Percentiles rank a stretch among this genome's conserved stretches.
Conservation (phyloP, 2,797 vertebrate genomes). For the Monodelphis domestica region DNA sequence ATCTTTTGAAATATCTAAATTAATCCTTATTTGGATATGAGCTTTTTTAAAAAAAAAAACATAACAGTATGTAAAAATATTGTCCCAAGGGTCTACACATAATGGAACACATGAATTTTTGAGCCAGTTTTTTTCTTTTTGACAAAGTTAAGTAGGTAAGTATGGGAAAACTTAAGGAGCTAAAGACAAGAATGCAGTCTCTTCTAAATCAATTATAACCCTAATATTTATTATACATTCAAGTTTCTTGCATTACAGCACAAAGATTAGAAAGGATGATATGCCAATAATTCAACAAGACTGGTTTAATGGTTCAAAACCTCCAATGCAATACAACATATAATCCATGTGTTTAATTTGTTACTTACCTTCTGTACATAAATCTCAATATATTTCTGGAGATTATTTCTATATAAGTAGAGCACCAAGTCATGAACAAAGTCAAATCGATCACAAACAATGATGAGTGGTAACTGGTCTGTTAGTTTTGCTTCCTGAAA, state of each 20-base stretch:
- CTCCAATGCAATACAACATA: not conserved
- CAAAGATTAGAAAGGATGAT: not conserved
- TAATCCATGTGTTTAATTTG: not conserved
- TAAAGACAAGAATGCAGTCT: not conserved
- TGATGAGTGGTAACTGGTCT: conserved; percentile 98
- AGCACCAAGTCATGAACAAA: conserved; percentile 99
- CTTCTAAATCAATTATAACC: not conserved
- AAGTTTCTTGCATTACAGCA: not conserved
- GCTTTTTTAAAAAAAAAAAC: too few relatives aligned
- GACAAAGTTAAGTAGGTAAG: not conserved
- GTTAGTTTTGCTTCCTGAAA: conserved; percentile 99
- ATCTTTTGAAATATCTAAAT: not conserved
- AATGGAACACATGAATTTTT: not conserved
- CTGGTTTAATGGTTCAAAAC: not conserved
- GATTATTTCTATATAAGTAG: conserved; percentile 98
- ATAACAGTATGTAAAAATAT: not conserved
- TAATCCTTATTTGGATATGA: not conserved
- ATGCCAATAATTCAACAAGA: not conserved
- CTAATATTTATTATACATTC: not conserved
- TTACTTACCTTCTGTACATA: conserved; percentile 97
- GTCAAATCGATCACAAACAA: conserved; percentile 98
- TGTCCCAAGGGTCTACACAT: not conserved
- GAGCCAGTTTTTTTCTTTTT: not conserved
- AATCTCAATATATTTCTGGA: conserved; percentile 99
- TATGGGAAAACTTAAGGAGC: not conserved